These are phyloP conservation scores for Cydia splendana DNA, from an alignment of 1,140 invertebrate genomes.

Conservation along the genomic window DNA sequence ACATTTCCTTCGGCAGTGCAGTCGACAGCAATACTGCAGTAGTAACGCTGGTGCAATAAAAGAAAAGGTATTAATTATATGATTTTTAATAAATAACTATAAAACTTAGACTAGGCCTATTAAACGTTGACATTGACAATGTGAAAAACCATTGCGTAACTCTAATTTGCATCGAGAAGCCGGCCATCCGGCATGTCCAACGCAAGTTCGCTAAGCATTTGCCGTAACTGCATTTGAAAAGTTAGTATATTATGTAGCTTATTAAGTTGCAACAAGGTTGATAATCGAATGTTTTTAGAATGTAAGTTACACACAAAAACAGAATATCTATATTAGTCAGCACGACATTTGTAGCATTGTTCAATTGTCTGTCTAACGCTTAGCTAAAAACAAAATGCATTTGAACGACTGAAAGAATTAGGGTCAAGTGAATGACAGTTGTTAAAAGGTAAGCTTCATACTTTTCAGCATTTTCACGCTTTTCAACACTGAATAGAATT, in stretches of 20 bases:
- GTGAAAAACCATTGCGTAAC: slow-evolving; percentile 5
- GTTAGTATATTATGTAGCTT: not conserved
- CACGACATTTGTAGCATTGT: not conserved
- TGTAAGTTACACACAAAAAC: not conserved
- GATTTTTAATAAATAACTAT: no score
- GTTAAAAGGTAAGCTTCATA: slow-evolving; percentile 8
- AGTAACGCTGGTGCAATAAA: no score
- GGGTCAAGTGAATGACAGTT: not conserved
- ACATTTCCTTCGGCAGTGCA: no score
- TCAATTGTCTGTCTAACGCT: not conserved
- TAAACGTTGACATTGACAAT: slow-evolving; percentile 28
- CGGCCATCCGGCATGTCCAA: slow-evolving; percentile 21
- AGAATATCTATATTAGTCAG: not conserved
- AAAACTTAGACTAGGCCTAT: no score
- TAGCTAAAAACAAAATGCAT: slow-evolving; percentile 21
- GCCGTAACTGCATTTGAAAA: not conserved
- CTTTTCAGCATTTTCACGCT: slow-evolving; percentile 26
- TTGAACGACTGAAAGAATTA: slow-evolving; percentile 12
- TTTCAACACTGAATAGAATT: slow-evolving; percentile 1
- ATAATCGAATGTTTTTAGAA: not conserved
- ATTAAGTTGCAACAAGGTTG: not conserved
- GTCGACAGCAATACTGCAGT: no score
- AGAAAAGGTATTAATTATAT: no score
- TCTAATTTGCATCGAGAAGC: slow-evolving; percentile 27
- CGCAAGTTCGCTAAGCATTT: not conserved